Base-by-base conservation (phyloP, 2,113 vertebrate genomes). In the Pycnonotus jocosus region DNA sequence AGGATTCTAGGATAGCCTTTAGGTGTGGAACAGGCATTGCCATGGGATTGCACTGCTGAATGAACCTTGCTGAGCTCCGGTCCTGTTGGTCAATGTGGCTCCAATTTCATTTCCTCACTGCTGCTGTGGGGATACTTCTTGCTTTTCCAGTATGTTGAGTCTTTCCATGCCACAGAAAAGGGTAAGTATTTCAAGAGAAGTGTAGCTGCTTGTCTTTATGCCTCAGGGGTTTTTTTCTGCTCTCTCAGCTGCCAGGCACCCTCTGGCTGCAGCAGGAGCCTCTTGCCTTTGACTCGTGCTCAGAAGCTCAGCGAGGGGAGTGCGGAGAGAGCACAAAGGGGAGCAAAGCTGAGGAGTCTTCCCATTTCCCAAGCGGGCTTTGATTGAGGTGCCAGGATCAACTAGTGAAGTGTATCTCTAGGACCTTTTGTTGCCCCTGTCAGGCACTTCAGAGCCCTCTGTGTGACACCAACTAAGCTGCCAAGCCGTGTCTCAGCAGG, bases 381-480 rank as follows among this genome's bases (percentile, higher is more conserved):
- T 71, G 48, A 86, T 79, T 44, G 42, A 56, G 72, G n/a, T 88
- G 78, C 79, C 45, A 38, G 42, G 64, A 84, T 50, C n/a, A 20
- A 9, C 44, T 57, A 60, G 68, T 1, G 21, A 92, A 65, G 54
- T 86, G 22, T 4, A 5, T 81, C 50, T 33, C 48, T 5, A 1
- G 74, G 90, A 79, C 95, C 90, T 86, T 92, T 45, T 13, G 15
- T 61, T 81, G 80, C 65, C 91, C 45, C 80, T 90, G 80, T 51
- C 82, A 81, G 90, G 61, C 69, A 72, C 76, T 93, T 94, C 82
- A 86, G 45, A 94, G 88, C 74, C 76, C 65, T 92, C 61, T 8
- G 7, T 1, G 21, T 78, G 79, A 56, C 71, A 42, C 84, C 0
- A 0, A 27, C 50, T 15, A 28, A 81, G 90, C 74, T 71, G 73